Evolutionary conservation across 2,888 invertebrate species (phyloP), one percentile per base, ranked within the genome.

Genomic region (Tachina fera): DNA sequence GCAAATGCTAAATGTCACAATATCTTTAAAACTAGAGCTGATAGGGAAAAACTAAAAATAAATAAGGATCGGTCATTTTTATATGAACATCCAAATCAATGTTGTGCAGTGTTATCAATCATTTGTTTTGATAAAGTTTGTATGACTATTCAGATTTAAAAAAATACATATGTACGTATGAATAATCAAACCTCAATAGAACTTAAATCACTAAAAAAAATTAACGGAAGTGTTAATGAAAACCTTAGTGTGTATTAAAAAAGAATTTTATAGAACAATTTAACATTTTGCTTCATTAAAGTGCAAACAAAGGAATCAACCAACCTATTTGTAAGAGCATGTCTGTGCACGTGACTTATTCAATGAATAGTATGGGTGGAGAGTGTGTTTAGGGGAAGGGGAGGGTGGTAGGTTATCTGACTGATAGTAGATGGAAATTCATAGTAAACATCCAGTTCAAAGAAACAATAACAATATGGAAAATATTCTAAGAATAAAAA

Each of bases 361-460:
- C 11, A n/a, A 10, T 41, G 22, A n/a, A 3, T 9, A 9, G 45
- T 0, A 22, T 3, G 2, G 41, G 14, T 43, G 31, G 39, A 10
- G 47, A 51, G 39, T 16, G 47, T 41, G 22, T 13, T n/a, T n/a
- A n/a, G n/a, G n/a, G n/a, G n/a, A n/a, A n/a, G 31, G 31, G 5
- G 31, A 6, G 0, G 31, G 31, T 2, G 31, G 31, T 5, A 6
- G 31, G 5, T 0, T 68, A 13, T 51, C 16, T 63, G 47, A 10
- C 45, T 72, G 10, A 39, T 79, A 47, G 10, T 53, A 47, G 10
- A n/a, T 58, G 80, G 58, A 80, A 65, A 49, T 67, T 80, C n/a
- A 67, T 80, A 67, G 80, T 80, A 80, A 80, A 80, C 67, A 80
- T 31, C 4, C 31, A 43, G 65, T 74, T 80, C 72, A 67, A 58